phyloP scores from a whole-genome alignment of 2,113 vertebrate genomes.

The Rostratula benghalensis region DNA sequence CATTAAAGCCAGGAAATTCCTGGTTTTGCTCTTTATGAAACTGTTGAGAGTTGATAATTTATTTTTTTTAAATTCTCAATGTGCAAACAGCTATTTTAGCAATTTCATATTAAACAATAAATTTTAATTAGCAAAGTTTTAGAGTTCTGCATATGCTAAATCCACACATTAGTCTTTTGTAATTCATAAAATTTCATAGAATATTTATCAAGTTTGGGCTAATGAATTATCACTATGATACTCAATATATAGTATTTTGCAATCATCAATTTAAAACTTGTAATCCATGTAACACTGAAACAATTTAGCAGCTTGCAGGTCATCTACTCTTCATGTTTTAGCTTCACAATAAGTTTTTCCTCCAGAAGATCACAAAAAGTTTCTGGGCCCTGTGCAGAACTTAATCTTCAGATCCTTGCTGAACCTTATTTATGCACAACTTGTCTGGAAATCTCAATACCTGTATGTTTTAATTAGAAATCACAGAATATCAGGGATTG shows the following conservation, averaged over 20 bases:
- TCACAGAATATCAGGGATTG: too few relatives aligned
- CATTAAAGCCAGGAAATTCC: slow-evolving; percentile 32
- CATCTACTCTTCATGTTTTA: background rate
- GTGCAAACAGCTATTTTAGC: background rate
- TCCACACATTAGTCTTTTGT: background rate
- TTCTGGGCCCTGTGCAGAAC: background rate
- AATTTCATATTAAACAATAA: background rate
- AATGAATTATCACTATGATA: background rate
- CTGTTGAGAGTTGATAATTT: background rate
- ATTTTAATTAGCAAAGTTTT: background rate
- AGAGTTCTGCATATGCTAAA: background rate
- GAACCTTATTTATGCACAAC: background rate
- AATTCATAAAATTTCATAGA: background rate
- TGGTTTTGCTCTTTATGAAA: background rate
- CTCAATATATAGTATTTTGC: background rate
- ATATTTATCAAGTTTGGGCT: background rate
- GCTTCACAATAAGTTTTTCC: background rate
- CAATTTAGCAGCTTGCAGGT: fast-evolving
- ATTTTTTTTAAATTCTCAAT: background rate
- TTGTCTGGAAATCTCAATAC: background rate
- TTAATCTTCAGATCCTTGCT: background rate
- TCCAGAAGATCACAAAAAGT: background rate
- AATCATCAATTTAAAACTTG: background rate
- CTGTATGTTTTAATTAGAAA: background rate
- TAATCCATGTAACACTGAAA: background rate